Evolutionary conservation across 2,113 vertebrate species (phyloP).

Genomic region (Ascaphus truei): DNA sequence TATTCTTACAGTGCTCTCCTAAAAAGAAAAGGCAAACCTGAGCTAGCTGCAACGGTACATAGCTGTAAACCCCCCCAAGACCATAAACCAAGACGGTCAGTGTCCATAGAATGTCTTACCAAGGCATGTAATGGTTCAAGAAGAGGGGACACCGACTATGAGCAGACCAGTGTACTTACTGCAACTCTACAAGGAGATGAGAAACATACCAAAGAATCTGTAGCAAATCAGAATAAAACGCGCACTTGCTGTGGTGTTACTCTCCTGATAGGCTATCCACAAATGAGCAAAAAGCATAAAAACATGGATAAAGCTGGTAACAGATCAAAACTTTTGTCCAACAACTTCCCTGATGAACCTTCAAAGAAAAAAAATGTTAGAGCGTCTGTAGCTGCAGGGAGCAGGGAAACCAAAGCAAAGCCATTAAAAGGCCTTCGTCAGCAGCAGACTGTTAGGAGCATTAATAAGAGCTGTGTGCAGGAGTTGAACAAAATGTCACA

Average conservation of each 20-base stretch:
- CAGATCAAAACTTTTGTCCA: conserved; percentile 28
- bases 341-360: conserved; percentile 33
- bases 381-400: conserved; percentile 38
- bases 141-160: conserved; percentile 37
- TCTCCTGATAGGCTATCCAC: conserved; percentile 33
- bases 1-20: conserved; percentile 65
- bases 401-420: conserved; percentile 47
- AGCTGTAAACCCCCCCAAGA: conserved; percentile 33
- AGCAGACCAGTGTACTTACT: conserved; percentile 42
- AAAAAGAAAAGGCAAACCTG: conserved; percentile 61
- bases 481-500: conserved; percentile 36
- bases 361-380: conserved; percentile 41
- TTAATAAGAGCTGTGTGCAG: conserved; percentile 46
- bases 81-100: conserved; percentile 48
- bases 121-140: conserved; percentile 35
- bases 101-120: conserved; percentile 62
- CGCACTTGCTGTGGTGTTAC: conserved; percentile 19
- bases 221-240: conserved; percentile 38
- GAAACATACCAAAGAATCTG: conserved; percentile 30
- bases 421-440: conserved; percentile 35
- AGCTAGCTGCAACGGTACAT: conserved; percentile 55
- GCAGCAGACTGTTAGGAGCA: conserved; percentile 29
- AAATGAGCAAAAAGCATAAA: conserved; percentile 35
- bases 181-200: conserved; percentile 17
- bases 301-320: conserved; percentile 40